These are phyloP conservation scores for Amphiura filiformis DNA, from an alignment of 35 echinoderm and acorn worm species.

Conservation along the genomic window DNA sequence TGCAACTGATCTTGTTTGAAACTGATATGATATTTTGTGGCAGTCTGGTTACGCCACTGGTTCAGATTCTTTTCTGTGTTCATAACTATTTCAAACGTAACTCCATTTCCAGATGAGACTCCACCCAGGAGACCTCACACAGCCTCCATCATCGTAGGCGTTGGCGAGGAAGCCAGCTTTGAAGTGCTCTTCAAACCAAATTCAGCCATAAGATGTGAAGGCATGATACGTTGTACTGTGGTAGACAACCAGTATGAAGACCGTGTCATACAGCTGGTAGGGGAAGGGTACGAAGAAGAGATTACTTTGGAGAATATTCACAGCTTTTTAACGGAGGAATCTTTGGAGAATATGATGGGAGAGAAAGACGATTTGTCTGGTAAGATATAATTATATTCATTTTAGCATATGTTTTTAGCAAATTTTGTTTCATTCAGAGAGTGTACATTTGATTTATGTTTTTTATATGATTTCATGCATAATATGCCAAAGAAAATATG, in stretches of 20 bases:
- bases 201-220: conserved; percentile 32
- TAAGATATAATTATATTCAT: no score
- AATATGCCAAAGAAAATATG: no score
- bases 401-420: no score
- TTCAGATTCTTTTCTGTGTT: no score
- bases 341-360: conserved; percentile 49
- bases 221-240: conserved; percentile 64
- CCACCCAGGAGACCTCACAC: conserved; percentile 72
- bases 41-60: no score
- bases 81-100: no score
- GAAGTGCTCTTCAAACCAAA: conserved; percentile 72
- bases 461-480: no score
- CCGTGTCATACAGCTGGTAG: conserved; percentile 86
- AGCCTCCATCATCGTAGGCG: conserved; percentile 88
- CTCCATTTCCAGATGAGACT: conserved; percentile 37
- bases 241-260: conserved; percentile 98
- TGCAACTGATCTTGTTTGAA: no score
- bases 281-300: conserved; percentile 92
- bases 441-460: no score
- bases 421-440: no score
- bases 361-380: conserved; percentile 80
- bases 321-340: conserved; percentile 65
- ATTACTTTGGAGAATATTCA: conserved; percentile 99
- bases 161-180: conserved; percentile 68
- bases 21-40: no score